phyloP scores from a whole-genome alignment of 2,888 invertebrate genomes.

The Agrochola litura region DNA sequence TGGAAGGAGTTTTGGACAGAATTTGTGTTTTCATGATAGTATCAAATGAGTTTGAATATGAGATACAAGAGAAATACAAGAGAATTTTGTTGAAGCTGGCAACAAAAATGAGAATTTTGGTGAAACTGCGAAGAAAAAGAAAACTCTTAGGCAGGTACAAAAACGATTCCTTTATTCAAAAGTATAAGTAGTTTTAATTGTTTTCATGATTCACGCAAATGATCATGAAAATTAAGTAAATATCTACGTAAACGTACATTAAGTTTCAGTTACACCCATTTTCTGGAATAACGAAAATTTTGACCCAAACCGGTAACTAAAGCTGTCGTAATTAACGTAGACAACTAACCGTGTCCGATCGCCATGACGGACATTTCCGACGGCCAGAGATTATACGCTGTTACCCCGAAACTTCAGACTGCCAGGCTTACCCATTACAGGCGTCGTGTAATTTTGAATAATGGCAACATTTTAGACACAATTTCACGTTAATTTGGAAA shows the following conservation, averaged over 20 bases:
- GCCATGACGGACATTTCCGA: slow-evolving; percentile 62
- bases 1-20: not conserved
- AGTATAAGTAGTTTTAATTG: not conserved
- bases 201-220: not conserved
- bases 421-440: slow-evolving; percentile 31
- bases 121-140: no score
- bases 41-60: not conserved
- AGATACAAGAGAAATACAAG: not conserved
- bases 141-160: not conserved
- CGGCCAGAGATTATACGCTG: slow-evolving; percentile 54
- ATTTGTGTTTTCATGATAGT: no score
- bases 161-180: not conserved
- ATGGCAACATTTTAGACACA: slow-evolving; percentile 37
- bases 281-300: slow-evolving; percentile 38
- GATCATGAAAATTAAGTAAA: not conserved
- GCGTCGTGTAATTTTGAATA: slow-evolving; percentile 55
- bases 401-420: slow-evolving; percentile 41
- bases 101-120: not conserved
- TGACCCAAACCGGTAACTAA: slow-evolving; percentile 23
- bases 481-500: slow-evolving; percentile 37
- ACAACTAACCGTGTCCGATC: slow-evolving; percentile 57
- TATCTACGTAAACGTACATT: not conserved
- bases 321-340: slow-evolving; percentile 61
- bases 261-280: slow-evolving; percentile 12
- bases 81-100: not conserved